Conservation (phyloP, 2,888 invertebrate genomes). For the Aricia artaxerxes region DNA sequence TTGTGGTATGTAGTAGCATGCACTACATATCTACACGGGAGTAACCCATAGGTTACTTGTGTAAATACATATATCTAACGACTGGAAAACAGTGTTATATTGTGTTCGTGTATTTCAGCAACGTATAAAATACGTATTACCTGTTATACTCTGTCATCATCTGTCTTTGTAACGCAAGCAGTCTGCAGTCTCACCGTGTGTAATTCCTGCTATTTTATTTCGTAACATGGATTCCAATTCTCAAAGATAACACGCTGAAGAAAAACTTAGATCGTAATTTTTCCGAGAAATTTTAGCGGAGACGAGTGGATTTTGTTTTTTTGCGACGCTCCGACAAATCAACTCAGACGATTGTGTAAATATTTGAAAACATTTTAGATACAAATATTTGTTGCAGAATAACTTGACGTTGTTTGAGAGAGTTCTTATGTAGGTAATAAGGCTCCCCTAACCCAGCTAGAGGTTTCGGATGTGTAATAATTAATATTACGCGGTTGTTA, state of each 20-base stretch:
- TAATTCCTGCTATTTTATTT: not conserved
- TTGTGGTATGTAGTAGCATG: too few relatives aligned
- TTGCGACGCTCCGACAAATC: conserved; percentile 10
- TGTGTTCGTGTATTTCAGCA: not conserved
- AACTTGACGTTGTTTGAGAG: conserved; percentile 7
- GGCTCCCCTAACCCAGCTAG: not conserved
- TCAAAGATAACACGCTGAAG: not conserved
- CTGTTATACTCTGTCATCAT: conserved; percentile 1
- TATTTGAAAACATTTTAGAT: conserved; percentile 29
- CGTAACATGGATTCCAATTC: conserved; percentile 18
- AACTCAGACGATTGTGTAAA: conserved; percentile 17
- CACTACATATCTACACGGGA: too few relatives aligned
- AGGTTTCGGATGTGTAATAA: not conserved
- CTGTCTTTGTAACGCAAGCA: conserved; percentile 11
- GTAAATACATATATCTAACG: not conserved
- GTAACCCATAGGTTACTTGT: not conserved
- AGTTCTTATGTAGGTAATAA: conserved; percentile 5
- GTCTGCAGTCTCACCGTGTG: not conserved
- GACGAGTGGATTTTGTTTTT: conserved; percentile 8
- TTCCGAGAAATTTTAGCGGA: conserved; percentile 8
- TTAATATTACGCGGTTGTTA: not conserved
- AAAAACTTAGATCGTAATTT: conserved; percentile 17
- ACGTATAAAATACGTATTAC: not conserved
- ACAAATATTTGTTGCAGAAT: conserved; percentile 14
- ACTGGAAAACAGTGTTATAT: not conserved